Base-by-base conservation (phyloP, 2,113 vertebrate species). In the Scytalopus superciliaris region DNA sequence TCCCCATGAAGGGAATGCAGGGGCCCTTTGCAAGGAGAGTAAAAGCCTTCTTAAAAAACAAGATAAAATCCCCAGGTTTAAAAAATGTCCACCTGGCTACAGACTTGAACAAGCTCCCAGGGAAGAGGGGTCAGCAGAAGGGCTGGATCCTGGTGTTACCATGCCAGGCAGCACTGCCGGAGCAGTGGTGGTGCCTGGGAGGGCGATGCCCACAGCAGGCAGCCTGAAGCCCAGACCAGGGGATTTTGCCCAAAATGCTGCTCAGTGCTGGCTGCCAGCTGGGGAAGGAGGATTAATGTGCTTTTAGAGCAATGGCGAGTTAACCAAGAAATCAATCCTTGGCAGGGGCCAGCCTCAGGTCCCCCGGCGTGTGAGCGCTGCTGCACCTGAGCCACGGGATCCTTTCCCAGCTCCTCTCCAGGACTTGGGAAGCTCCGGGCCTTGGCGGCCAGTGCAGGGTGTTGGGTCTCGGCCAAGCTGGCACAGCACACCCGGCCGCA, bases 11-110 rank as follows among this genome's bases (percentile, higher is more conserved):
- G 92, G 93, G 91, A 96, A 96, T 96, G 96, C 91, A 96, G 94
- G 87, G 96, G 95, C 96, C 96, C 96, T 95, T 90, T 87, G 92
- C 90, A 95, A 97, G 95, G 96, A 95, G 67, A 95, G 79, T 2
- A 3, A 90, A 87, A 94, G 45, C 45, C n/a, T 60, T 49, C 70
- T n/a, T 53, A 68, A 53, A 90, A 96, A 87, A 52, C 33, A 85
- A 84, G 86, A 75, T 10, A 53, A 91, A 85, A 6, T 1, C 14
- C 11, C 8, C 24, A 22, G 5, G n/a, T 77, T 90, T 10, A 12
- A 4, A 10, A 63, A 84, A 87, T 78, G n/a, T 79, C 53, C 72
- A 87, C 94, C 77, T 74, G 22, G 77, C 50, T 73, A 31, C 2
- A 0, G 49, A 56, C 53, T 64, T 1, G 5, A 62, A 49, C 53